Conservation (phyloP, 2,113 vertebrate genomes). For the Lagopus leucura region DNA sequence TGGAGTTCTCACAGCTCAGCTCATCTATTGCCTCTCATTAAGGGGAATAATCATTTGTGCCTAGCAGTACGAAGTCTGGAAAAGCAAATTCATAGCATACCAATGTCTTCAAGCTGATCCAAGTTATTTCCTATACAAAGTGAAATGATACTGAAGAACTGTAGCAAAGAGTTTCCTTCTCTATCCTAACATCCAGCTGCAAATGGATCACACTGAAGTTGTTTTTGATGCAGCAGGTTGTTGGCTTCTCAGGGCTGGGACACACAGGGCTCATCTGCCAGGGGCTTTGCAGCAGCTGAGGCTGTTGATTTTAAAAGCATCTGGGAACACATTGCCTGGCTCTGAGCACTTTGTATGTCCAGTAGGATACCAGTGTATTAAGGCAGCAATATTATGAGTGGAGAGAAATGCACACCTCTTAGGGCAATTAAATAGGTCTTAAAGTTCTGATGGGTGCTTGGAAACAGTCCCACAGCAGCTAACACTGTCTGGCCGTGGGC, state of each 20-base stretch:
- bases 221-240: background rate
- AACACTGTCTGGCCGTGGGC: background rate
- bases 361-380: background rate
- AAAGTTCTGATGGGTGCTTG: background rate
- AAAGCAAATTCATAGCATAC: background rate
- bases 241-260: background rate
- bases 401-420: background rate
- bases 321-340: rapidly evolving
- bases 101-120: background rate
- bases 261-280: background rate
- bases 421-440: background rate
- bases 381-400: background rate
- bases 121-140: background rate
- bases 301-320: background rate
- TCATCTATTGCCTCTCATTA: background rate
- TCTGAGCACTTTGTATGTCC: background rate
- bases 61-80: background rate
- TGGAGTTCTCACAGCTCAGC: background rate
- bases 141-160: background rate
- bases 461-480: background rate
- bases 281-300: background rate
- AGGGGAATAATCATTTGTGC: background rate
- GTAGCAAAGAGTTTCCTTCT: background rate
- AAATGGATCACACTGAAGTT: background rate
- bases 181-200: background rate